Conservation (phyloP, 2,113 vertebrate genomes). For the Lipophrys pholis region DNA sequence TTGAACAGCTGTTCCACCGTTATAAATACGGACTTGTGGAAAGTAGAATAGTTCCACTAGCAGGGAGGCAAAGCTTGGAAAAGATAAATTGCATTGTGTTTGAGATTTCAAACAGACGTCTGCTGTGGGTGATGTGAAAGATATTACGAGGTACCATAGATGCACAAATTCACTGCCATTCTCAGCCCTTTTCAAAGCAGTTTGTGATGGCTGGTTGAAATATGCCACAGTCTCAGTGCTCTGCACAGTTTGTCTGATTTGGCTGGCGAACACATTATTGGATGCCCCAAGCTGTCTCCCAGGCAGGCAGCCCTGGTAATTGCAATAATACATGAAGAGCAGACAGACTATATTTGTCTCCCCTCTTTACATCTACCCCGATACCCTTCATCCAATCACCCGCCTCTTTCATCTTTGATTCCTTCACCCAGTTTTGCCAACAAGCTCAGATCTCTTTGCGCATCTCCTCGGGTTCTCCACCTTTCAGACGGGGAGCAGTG, state of each 20-base stretch:
- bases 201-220: conserved; percentile 16
- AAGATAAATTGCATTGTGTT: too few species aligned
- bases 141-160: too few species aligned
- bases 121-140: too few species aligned
- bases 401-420: neutral
- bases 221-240: conserved; percentile 9
- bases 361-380: conserved; percentile 35
- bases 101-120: neutral
- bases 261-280: conserved; percentile 47
- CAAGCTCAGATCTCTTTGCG: conserved; percentile 12
- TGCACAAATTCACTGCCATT: neutral
- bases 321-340: conserved; percentile 55
- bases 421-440: conserved; percentile 3
- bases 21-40: too few species aligned
- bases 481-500: conserved; percentile 8
- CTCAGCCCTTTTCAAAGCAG: conserved; percentile 23
- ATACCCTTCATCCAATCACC: conserved; percentile 27
- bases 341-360: conserved; percentile 45
- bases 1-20: too few species aligned
- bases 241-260: conserved; percentile 51
- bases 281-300: conserved; percentile 45
- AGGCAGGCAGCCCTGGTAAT: conserved; percentile 46
- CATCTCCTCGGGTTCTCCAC: neutral
- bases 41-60: too few species aligned
- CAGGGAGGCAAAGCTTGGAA: too few species aligned